A percentile compares a stretch with the other conserved stretches of the same genome.
These are phyloP conservation scores for Gambusia yucatana DNA, from an alignment of 2,797 vertebrate genomes.

Conservation along the genomic window DNA sequence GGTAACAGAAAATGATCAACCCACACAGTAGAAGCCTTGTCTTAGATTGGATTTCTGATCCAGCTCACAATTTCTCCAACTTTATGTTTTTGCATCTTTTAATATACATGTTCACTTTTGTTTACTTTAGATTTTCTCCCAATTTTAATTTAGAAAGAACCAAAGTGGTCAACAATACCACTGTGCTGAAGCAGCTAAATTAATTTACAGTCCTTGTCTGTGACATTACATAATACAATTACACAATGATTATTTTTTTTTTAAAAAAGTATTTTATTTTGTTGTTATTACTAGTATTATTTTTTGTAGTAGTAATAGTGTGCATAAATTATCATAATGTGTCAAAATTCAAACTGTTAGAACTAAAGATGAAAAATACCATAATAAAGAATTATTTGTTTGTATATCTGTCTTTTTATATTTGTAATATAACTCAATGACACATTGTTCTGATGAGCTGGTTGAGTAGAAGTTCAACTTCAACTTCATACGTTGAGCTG, in stretches of 20 bases:
- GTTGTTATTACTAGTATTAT: background rate
- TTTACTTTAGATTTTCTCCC: background rate
- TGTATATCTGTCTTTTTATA: background rate
- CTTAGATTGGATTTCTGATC: background rate
- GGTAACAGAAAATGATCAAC: background rate
- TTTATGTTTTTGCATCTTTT: background rate
- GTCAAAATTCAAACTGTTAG: background rate
- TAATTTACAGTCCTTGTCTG: background rate
- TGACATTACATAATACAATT: background rate
- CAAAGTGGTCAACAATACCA: background rate
- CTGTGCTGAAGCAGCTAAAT: background rate
- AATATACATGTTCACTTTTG: background rate
- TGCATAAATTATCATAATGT: background rate
- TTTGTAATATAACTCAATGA: background rate
- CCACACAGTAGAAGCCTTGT: background rate
- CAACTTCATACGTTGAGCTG: no score
- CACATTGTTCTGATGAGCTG: background rate
- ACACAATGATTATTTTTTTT: background rate
- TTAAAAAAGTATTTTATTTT: background rate
- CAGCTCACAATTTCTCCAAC: background rate
- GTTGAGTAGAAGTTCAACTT: background rate
- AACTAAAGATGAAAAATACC: background rate
- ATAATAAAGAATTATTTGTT: conserved; percentile 1
- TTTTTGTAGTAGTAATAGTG: background rate
- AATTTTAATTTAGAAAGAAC: background rate